Evolutionary conservation across 2,797 vertebrate species (phyloP), one percentile per base, ranked within the genome.

Genomic region (Limnodromus scolopaceus): DNA sequence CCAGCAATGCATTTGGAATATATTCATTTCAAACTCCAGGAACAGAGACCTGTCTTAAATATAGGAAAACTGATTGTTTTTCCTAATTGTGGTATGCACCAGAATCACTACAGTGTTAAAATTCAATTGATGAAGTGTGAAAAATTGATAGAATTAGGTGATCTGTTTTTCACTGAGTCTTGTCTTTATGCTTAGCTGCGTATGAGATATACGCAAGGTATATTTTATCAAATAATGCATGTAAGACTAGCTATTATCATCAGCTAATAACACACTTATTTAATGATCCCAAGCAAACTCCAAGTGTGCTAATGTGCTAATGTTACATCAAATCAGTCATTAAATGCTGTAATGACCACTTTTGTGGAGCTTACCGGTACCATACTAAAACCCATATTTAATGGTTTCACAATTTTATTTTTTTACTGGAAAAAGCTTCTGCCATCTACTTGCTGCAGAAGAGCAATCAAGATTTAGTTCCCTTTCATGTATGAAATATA

Each of bases 251-350:
- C 87, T 91, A 66, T 70, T 81, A 65, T 71, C 5, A 7, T 75
- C 32, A 79, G 18, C 25, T 70, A 70, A 58, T 60, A 81, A 48
- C 64, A 66, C 41, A 51, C 54, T 81, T 92, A 80, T 90, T 96
- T 96, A 94, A 96, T 55, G 81, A 74, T 43, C 74, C 46, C 30
- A 74, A 55, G 39, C 61, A 77, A 95, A 93, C 32, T 60, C 60
- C 6, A 25, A 53, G 49, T 49, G 24, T 80, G 39, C 13, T 72
- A 45, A 51, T 48, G 28, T 91, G 70, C 34, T 77, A 32, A 32
- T 9, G 14, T 57, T 90, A 48, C 23, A 85, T 61, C 32, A 71
- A 89, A 34, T 87, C 81, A 79, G 14, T 58, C 79, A 74, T 94
- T 91, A 96, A 70, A 82, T 68, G n/a, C 48, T 71, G 28, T 57